Base-by-base conservation (phyloP, 2,888 invertebrate species). In the Acrobasis suavella region DNA sequence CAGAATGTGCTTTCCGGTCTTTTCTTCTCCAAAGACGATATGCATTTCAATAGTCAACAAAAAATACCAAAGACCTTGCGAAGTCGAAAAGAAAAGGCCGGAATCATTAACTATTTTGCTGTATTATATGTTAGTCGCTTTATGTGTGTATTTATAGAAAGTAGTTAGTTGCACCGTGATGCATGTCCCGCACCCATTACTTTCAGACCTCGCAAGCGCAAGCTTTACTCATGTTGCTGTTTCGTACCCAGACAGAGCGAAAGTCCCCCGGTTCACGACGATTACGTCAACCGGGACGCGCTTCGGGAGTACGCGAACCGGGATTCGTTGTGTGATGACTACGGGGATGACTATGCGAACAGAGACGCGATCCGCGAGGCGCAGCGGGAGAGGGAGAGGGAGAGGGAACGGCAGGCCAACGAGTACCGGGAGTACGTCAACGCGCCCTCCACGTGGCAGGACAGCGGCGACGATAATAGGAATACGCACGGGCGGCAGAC, bases 381-480 rank as follows among this genome's bases (percentile, higher is more conserved):
- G 68, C 86, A 91, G 74, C 68, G 89, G 22, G 90, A 90, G 67
- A 72, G 86, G 17, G 89, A 90, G 65, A 69, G 85, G 50, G 83
- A 90, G 65, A 69, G 85, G 50, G 83, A 88, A 67, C 69, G 87
- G 37, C 88, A 87, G 65, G 80, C 86, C 22, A 75, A 76, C 66
- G 93, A 92, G 72, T 92, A 90, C 73, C 75, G 92, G 69, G 92
- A 93, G 77, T 93, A 93, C 67, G 93, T 93, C 58, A 93, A 93
- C 74, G 92, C 93, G 70, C 88, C 91, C 22, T 76, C 87, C 14
- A 71, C 86, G 58, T 90, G 89, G 87, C 86, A 82, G 63, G 86
- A 86, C 63, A 69, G 74, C 64, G 81, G 81, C 15, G 91, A 91
- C 66, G 91, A 90, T 63, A 88, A 90, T 65, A 78, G 89, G 71